These are phyloP conservation scores for Ashinkailepas kermadecensis DNA, from an alignment of 2,888 invertebrate species.

Conservation along the genomic window DNA sequence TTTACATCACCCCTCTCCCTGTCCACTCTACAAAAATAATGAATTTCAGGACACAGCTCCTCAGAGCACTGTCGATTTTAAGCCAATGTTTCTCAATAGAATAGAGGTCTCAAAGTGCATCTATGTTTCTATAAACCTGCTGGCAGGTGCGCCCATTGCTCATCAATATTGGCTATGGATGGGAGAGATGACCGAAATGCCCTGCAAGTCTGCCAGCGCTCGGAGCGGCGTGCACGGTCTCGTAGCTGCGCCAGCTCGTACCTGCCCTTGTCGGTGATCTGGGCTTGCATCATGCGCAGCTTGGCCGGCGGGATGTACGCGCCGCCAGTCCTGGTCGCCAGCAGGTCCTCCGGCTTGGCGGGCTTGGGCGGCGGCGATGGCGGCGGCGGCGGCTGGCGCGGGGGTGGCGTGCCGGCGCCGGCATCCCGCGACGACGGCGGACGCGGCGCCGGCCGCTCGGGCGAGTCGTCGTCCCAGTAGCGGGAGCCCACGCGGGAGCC, in stretches of 20 bases:
- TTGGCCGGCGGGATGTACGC: conserved; percentile 98
- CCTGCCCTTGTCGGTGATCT: conserved; percentile 83
- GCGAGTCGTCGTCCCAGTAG: not conserved
- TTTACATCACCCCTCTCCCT: no score
- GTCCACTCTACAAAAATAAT: no score
- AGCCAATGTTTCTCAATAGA: no score
- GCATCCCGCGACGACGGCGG: not conserved
- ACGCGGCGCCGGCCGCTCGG: not conserved
- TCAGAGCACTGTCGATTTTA: no score
- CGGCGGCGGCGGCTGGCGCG: not conserved
- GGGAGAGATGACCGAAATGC: no score
- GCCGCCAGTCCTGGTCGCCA: conserved; percentile 58
- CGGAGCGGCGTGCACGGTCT: no score
- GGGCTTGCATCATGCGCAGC: conserved; percentile 86
- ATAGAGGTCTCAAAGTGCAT: no score
- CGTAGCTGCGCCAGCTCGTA: conserved; percentile 29
- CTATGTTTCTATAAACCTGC: no score
- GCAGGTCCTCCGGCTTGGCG: not conserved
- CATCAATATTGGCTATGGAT: no score
- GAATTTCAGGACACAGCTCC: no score
- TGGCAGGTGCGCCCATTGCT: no score
- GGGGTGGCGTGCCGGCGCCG: not conserved
- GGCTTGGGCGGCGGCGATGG: not conserved
- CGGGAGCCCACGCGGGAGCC: not conserved
- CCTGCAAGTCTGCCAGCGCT: no score